Evolutionary conservation across 2,888 invertebrate genomes (phyloP), one percentile per base, ranked within the genome.

Genomic region (Mythimna albipuncta): DNA sequence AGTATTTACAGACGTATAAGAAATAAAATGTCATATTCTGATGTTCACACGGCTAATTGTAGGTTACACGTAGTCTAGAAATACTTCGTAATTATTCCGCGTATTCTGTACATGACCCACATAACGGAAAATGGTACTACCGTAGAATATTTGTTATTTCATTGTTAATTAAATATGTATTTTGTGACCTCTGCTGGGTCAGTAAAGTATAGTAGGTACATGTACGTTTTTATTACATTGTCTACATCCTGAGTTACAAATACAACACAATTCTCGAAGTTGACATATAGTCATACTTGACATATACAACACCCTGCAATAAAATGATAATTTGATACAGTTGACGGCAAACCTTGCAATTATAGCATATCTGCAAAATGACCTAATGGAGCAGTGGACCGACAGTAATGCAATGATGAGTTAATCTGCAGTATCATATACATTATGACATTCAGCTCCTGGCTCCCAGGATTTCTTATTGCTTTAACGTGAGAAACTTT

Each of bases 11-110:
- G 62, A 67, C 38, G 41, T 61, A 65, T 66, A 77, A 69, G 68
- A 72, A 69, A 69, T 72, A 72, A 79, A 77, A 81, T 85, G 64
- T 79, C 69, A 58, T 67, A 69, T 26, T 57, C 66, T 63, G 62
- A 76, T 74, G 79, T 84, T 86, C 85, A 76, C 80, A 86, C 77
- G 70, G 47, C 59, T 73, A 77, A 86, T 82, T 77, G 70, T 80
- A 85, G 68, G 66, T 83, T 80, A 80, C 67, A 65, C 72, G 68
- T 77, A 69, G 69, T 64, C 64, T 77, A 77, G 63, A 71, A 79
- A 74, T 78, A 77, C 64, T 71, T 65, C 10, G 61, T 68, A 75
- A 75, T 84, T 85, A 81, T 69, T 50, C 57, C 26, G 64, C 75
- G 32, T 66, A 9, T 59, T 68, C 35, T 66, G 52, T 70, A 64